These are phyloP conservation scores for Noctua janthina DNA, from an alignment of 2,888 invertebrate genomes.

Conservation along the genomic window DNA sequence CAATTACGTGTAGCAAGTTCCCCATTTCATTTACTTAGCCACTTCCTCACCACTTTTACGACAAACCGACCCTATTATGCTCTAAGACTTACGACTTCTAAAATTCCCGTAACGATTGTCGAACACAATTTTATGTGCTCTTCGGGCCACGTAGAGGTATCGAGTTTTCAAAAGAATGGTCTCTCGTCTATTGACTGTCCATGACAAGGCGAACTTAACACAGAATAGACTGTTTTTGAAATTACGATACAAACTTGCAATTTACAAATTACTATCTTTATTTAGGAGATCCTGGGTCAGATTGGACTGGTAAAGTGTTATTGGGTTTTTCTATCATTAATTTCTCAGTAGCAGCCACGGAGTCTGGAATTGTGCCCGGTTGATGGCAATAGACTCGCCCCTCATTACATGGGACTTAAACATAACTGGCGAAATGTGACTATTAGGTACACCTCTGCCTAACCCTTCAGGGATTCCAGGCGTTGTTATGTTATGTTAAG, in stretches of 20 bases:
- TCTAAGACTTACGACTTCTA: background rate
- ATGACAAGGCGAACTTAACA: background rate
- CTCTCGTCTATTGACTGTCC: background rate
- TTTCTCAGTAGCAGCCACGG: too few relatives aligned
- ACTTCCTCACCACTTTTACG: background rate
- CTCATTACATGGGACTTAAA: too few relatives aligned
- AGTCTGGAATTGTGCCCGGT: too few relatives aligned
- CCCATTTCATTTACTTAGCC: background rate
- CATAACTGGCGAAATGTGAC: too few relatives aligned
- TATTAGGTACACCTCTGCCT: too few relatives aligned
- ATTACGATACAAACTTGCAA: background rate
- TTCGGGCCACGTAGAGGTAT: background rate
- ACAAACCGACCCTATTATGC: background rate
- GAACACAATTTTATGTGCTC: constrained; percentile 25
- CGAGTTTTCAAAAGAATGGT: background rate
- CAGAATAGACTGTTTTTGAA: background rate
- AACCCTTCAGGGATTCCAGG: too few relatives aligned
- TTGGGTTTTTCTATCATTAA: too few relatives aligned
- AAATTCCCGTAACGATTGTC: background rate
- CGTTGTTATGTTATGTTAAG: too few relatives aligned
- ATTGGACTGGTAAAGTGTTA: too few relatives aligned
- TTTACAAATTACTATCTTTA: too few relatives aligned
- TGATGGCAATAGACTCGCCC: too few relatives aligned
- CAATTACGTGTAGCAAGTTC: background rate
- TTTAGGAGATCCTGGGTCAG: too few relatives aligned